These are phyloP conservation scores for Syngnathoides biaculeatus DNA, from an alignment of 2,113 vertebrate genomes.

Conservation along the genomic window DNA sequence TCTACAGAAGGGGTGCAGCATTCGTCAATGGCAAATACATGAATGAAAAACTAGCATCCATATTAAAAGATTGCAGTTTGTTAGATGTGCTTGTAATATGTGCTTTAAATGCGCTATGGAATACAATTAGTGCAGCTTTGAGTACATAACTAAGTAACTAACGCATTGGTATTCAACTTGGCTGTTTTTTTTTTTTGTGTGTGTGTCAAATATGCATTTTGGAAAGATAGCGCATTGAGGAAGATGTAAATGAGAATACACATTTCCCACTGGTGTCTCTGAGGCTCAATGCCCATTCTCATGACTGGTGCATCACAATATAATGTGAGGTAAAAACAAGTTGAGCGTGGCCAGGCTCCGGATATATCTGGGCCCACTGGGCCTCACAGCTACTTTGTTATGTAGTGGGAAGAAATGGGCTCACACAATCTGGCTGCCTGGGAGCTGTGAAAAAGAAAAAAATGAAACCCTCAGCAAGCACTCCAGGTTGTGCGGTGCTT, in stretches of 20 bases:
- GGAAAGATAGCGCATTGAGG: slow-evolving; percentile 16
- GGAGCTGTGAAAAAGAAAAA: slow-evolving; percentile 49
- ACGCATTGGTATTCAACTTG: not conserved
- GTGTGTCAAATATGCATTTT: slow-evolving; percentile 9
- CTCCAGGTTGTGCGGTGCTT: slow-evolving; percentile 61
- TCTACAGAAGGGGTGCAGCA: slow-evolving; percentile 17
- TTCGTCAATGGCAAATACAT: slow-evolving; percentile 11
- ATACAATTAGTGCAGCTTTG: not conserved
- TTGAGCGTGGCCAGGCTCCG: slow-evolving; percentile 64
- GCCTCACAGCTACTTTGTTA: slow-evolving; percentile 63
- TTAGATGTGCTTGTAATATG: not conserved
- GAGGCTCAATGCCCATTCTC: slow-evolving; percentile 51
- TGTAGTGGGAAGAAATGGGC: slow-evolving; percentile 68
- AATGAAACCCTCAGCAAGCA: slow-evolving; percentile 64
- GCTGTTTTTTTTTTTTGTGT: not conserved
- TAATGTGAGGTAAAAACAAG: slow-evolving; percentile 66
- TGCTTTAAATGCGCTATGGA: not conserved
- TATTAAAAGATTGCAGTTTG: not conserved
- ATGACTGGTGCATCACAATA: slow-evolving; percentile 64
- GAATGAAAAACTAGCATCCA: not conserved
- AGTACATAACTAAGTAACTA: slow-evolving; percentile 13
- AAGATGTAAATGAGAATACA: slow-evolving; percentile 47
- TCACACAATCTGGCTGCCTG: slow-evolving; percentile 59
- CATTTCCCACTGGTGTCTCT: slow-evolving; percentile 52
- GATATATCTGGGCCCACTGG: slow-evolving; percentile 61